These are phyloP conservation scores for Melanophora roralis DNA, from an alignment of 2,888 invertebrate species.

Conservation along the genomic window DNA sequence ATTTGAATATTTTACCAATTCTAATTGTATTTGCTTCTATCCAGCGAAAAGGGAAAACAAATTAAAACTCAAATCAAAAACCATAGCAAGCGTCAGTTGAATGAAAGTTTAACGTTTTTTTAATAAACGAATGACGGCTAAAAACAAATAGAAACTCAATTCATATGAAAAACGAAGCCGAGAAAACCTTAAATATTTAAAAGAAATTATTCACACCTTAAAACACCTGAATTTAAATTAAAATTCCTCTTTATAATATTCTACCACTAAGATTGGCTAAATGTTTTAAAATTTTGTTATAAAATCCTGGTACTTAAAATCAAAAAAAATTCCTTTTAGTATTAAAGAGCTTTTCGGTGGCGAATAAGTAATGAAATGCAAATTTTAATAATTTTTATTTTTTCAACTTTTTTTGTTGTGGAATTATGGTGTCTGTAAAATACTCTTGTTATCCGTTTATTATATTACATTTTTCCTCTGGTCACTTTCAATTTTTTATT, in stretches of 20 bases:
- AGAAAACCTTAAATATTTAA: neutral
- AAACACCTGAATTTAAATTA: neutral
- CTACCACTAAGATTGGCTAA: slow-evolving; percentile 14
- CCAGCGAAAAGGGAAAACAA: slow-evolving; percentile 59
- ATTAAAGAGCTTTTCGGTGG: neutral
- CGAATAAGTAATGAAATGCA: slow-evolving; percentile 60
- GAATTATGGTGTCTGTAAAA: neutral
- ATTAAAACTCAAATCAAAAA: slow-evolving; percentile 16
- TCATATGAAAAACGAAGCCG: neutral
- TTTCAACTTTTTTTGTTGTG: neutral
- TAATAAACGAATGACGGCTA: slow-evolving; percentile 26
- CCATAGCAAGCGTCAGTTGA: slow-evolving; percentile 20
- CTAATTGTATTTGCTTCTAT: slow-evolving; percentile 69
- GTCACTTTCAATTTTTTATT: slow-evolving; percentile 6
- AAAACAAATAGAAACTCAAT: slow-evolving; percentile 36
- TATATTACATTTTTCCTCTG: slow-evolving; percentile 28
- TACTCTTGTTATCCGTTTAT: slow-evolving; percentile 9
- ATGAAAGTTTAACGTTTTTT: slow-evolving; percentile 24
- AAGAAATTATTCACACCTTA: slow-evolving; percentile 17
- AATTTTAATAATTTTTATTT: slow-evolving; percentile 65
- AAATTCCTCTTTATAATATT: neutral
- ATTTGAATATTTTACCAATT: slow-evolving; percentile 69
- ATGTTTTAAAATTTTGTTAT: neutral
- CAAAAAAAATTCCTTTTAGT: neutral
- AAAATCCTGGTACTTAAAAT: neutral